These are phyloP conservation scores for Noctua janthina DNA, from an alignment of 2,888 invertebrate genomes.

Conservation along the genomic window DNA sequence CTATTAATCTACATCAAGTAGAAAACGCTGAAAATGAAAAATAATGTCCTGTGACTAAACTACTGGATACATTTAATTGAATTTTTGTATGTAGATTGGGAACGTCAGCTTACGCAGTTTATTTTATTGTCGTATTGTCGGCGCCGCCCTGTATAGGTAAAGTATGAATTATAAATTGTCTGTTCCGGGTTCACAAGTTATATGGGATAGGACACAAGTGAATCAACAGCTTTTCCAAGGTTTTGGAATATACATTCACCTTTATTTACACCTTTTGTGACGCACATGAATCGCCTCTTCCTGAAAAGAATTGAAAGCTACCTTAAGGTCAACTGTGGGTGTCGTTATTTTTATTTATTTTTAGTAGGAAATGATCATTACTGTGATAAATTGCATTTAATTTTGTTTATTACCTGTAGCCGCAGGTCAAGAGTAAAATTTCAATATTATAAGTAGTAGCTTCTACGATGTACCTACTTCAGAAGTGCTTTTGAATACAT, in stretches of 20 bases:
- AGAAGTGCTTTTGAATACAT: conserved; percentile 22
- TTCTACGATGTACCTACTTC: background rate
- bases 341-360: conserved; percentile 34
- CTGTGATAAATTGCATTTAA: conserved; percentile 17
- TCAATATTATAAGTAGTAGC: conserved; percentile 1
- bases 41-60: too few relatives aligned
- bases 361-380: conserved; percentile 38
- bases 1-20: too few relatives aligned
- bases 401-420: conserved; percentile 40
- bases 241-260: conserved; percentile 22
- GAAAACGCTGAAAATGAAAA: too few relatives aligned
- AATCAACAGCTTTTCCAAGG: conserved; percentile 51
- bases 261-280: conserved; percentile 22
- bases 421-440: conserved; percentile 38
- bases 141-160: conserved; percentile 10
- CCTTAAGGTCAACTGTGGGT: conserved; percentile 39
- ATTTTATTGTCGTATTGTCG: too few relatives aligned
- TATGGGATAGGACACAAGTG: conserved; percentile 35
- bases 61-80: too few relatives aligned
- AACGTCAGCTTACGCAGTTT: too few relatives aligned
- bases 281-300: conserved; percentile 40
- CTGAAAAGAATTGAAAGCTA: conserved; percentile 50
- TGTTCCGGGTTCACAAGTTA: conserved; percentile 59
- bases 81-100: too few relatives aligned
- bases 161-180: conserved; percentile 14